Base-by-base conservation (phyloP, 2,888 invertebrate species). In the Tromatobia lineatoria region DNA sequence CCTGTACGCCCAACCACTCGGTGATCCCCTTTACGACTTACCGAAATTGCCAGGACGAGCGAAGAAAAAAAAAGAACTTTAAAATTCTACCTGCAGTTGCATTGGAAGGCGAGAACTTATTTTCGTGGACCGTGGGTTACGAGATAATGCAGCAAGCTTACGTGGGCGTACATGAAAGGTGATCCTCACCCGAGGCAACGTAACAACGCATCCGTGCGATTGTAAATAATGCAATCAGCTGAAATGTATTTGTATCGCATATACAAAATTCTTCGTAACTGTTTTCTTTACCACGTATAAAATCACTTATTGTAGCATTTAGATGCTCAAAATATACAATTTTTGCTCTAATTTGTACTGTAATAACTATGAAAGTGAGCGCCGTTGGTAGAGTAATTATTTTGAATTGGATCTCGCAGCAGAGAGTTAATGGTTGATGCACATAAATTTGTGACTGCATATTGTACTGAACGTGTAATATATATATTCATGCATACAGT, bases 151-250 rank as follows among this genome's bases (percentile, higher is more conserved):
- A 61, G 29, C 29, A 38, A 34, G 70, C 20, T 74, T 73, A 83
- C 83, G 87, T 84, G 80, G 80, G 83, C 81, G 82, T 75, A 82
- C 80, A 84, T 85, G 34, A 74, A 84, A 78, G 59, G 80, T 57
- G 66, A 79, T 78, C 74, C 57, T 81, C 59, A 34, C 83, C 78
- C 81, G 84, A 80, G 83, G 80, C 80, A 74, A 74, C 70, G 47
- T 81, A 74, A 84, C 69, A 74, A 54, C 38, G 20, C 64, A 38
- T 25, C 57, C n/a, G 59, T 45, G 34, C 73, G 73, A 83, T 45
- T 80, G 82, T 86, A 86, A 87, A 87, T 86, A 85, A 86, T 78
- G 77, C 86, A 83, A 85, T 86, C 86, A 79, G 79, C 50, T 61
- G 59, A 52, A 87, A 85, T 83, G 81, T 83, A 85, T 85, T 80